Evolutionary conservation across 2,888 invertebrate species (phyloP).

Genomic region (Cremastinae sp.): DNA sequence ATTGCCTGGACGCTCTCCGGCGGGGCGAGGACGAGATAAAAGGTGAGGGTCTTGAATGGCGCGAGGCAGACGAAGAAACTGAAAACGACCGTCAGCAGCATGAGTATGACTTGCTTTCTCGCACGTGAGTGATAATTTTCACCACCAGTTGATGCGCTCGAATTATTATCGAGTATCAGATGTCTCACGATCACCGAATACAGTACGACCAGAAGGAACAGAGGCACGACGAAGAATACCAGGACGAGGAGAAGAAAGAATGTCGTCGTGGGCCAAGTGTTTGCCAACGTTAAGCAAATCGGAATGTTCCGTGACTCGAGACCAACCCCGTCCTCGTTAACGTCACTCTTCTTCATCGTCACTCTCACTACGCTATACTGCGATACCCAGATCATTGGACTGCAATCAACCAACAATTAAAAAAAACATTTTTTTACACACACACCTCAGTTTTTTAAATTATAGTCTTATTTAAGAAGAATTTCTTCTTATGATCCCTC

Average conservation of each 20-base stretch:
- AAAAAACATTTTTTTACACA: slow-evolving; percentile 53
- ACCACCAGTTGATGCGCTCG: slow-evolving; percentile 86
- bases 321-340: slow-evolving; percentile 86
- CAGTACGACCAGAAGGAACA: slow-evolving; percentile 89
- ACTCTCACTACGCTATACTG: slow-evolving; percentile 73
- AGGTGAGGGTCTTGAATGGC: slow-evolving; percentile 91
- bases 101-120: slow-evolving; percentile 91
- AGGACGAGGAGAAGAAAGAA: slow-evolving; percentile 90
- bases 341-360: slow-evolving; percentile 71
- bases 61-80: slow-evolving; percentile 94
- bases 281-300: slow-evolving; percentile 90
- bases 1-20: slow-evolving; percentile 86
- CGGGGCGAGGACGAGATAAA: slow-evolving; percentile 91
- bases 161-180: slow-evolving; percentile 86
- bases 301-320: slow-evolving; percentile 83
- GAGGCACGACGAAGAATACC: slow-evolving; percentile 90
- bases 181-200: slow-evolving; percentile 93
- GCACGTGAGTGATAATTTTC: slow-evolving; percentile 88
- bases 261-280: slow-evolving; percentile 88
- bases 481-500: slow-evolving; percentile 13
- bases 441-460: background rate
- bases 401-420: slow-evolving; percentile 83
- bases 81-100: slow-evolving; percentile 92
- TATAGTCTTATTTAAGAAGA: slow-evolving; percentile 26
- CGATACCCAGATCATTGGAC: slow-evolving; percentile 84